A percentile compares a stretch with the other conserved stretches of the same genome.
Conservation (phyloP, 2,888 invertebrate genomes). For the Cantharis nigra region DNA sequence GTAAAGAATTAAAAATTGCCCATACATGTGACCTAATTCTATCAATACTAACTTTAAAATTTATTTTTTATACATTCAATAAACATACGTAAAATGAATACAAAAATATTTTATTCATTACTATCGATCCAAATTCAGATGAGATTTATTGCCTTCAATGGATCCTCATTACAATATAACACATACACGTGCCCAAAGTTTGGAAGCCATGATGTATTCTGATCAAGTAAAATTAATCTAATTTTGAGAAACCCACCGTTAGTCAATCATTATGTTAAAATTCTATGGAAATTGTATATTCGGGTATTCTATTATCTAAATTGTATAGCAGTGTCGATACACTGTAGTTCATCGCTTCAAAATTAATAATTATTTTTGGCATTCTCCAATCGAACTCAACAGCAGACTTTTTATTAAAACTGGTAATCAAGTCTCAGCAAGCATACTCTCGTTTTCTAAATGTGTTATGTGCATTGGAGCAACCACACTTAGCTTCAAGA, state of each 20-base stretch:
- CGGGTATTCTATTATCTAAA: too few relatives aligned
- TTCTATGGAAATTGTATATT: not conserved
- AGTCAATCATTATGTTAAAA: not conserved
- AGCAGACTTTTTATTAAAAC: too few relatives aligned
- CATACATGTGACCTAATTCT: not conserved
- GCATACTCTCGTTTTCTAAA: too few relatives aligned
- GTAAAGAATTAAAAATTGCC: not conserved
- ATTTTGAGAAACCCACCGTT: not conserved
- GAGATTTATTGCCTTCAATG: not conserved
- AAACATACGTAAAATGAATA: not conserved
- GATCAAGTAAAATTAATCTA: not conserved
- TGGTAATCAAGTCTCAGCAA: too few relatives aligned
- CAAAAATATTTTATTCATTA: constrained; percentile 3
- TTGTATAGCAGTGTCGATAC: too few relatives aligned
- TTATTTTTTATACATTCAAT: not conserved
- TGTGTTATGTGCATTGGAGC: too few relatives aligned
- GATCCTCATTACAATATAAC: not conserved
- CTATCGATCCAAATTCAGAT: not conserved
- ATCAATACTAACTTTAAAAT: not conserved
- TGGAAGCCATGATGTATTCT: not conserved
- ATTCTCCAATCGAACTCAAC: too few relatives aligned
- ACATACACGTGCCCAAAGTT: not conserved
- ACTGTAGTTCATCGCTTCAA: too few relatives aligned
- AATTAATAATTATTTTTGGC: too few relatives aligned
- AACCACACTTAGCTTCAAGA: too few relatives aligned